Base-by-base conservation (phyloP, 2,888 invertebrate genomes). In the Spodoptera littoralis region DNA sequence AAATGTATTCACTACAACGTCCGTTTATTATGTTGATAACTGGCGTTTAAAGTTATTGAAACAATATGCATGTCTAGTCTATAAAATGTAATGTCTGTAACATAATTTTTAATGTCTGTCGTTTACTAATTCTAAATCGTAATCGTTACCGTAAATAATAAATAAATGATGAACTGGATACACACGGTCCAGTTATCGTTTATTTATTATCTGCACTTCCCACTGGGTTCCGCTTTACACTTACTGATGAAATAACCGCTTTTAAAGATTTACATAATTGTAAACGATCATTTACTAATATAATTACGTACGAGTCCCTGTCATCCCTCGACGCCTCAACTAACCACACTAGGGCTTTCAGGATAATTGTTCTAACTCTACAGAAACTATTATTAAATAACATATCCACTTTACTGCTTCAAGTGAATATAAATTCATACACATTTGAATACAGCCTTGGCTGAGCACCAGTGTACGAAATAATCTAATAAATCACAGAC, bases 1-100 rank as follows among this genome's bases (percentile, higher is more conserved):
- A 41, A 60, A 55, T 60, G 52, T 53, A 55, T 50, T 66, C 9
- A 53, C 60, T 60, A 52, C 51, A 45, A 53, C 22, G 5, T 12
- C 41, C 36, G 45, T 65, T 49, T 59, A 12, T 45, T 60, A 55
- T 54, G 22, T 45, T 18, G 8, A 56, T 53, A 41, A 22, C 13
- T 57, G 46, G 42, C 18, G 6, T 36, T 36, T 9, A 36, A 36
- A 36, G 6, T 36, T 36, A 8, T 36, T 30, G 30, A 30, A 30
- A 30, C 36, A 36, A 9, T 36, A 6, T 36, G 36, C 6, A 36
- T 36, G 4, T 30, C 4, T 36, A 36, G 4, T 30, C 36, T 36
- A 36, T 36, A 9, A 36, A 36, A 36, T 36, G 3, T 27, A 27
- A 27, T 27, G 5, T 5, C 27, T 27, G 2, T 5, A 27, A 27